Evolutionary conservation across 1,140 invertebrate species (phyloP).

Genomic region (Calephelis nemesis): DNA sequence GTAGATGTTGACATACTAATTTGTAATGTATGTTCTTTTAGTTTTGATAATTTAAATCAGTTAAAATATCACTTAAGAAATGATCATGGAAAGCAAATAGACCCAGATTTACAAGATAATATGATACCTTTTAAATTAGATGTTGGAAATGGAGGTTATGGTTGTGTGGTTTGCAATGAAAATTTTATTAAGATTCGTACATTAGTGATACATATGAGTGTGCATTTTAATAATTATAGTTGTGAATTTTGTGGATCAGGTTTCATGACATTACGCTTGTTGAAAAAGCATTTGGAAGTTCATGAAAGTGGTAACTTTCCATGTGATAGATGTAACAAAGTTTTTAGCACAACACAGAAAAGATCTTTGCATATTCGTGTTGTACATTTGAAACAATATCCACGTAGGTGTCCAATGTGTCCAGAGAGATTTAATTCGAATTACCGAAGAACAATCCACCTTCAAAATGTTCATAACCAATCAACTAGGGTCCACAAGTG

Average conservation of each 20-base stretch:
- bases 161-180: slow-evolving; percentile 80
- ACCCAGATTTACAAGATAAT: slow-evolving; percentile 59
- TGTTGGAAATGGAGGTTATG: slow-evolving; percentile 42
- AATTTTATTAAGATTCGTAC: slow-evolving; percentile 77
- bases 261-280: slow-evolving; percentile 76
- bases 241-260: slow-evolving; percentile 78
- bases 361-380: slow-evolving; percentile 59
- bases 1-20: slow-evolving; percentile 57
- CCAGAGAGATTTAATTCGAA: slow-evolving; percentile 69
- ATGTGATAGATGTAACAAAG: slow-evolving; percentile 65
- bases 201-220: slow-evolving; percentile 71
- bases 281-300: slow-evolving; percentile 75
- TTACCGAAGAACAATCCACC: slow-evolving; percentile 63
- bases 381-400: slow-evolving; percentile 65
- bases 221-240: slow-evolving; percentile 71
- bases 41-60: slow-evolving; percentile 42
- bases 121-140: slow-evolving; percentile 67
- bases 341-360: slow-evolving; percentile 64
- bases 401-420: slow-evolving; percentile 64
- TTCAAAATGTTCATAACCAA: slow-evolving; percentile 68
- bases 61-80: slow-evolving; percentile 60
- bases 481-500: slow-evolving; percentile 72
- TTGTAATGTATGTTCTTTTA: slow-evolving; percentile 54
- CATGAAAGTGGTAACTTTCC: slow-evolving; percentile 73
- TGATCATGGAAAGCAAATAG: slow-evolving; percentile 56